Conservation (phyloP, 2,797 vertebrate genomes). For the Jordanella pulchra region DNA sequence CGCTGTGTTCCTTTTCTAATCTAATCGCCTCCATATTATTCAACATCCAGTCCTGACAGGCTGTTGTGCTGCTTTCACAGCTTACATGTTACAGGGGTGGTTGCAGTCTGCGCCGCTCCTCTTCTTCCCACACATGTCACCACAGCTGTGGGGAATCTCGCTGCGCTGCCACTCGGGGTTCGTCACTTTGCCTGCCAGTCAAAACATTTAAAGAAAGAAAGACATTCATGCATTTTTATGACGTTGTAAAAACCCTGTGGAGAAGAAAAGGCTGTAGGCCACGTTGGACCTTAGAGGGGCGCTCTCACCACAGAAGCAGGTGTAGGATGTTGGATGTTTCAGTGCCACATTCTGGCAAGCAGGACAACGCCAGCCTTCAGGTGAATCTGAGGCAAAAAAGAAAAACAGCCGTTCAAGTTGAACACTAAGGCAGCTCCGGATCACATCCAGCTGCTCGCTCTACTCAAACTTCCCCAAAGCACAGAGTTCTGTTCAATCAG, state of each 20-base stretch:
- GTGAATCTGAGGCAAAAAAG: conserved; percentile 79
- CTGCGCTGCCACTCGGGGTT: conserved; percentile 97
- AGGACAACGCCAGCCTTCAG: conserved; percentile 95
- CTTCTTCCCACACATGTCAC: conserved; percentile 96
- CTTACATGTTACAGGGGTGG: conserved; percentile 98
- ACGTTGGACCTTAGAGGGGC: neutral
- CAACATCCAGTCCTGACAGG: neutral
- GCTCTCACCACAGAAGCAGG: conserved; percentile 95
- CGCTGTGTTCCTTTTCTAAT: neutral
- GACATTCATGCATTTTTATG: neutral
- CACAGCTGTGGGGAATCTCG: conserved; percentile 99
- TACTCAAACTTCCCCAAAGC: conserved; percentile 6
- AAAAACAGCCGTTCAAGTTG: neutral
- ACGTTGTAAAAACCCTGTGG: neutral
- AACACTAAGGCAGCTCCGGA: neutral
- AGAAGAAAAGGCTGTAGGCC: neutral
- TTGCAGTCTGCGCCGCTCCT: conserved; percentile 89
- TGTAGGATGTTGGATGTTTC: conserved; percentile 87
- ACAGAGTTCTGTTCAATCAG: conserved; percentile 30
- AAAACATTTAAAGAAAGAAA: neutral
- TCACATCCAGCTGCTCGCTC: neutral
- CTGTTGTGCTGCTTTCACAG: conserved; percentile 8
- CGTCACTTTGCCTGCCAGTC: conserved; percentile 87
- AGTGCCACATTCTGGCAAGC: conserved; percentile 93
- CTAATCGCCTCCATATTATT: neutral